These are phyloP conservation scores for Agrypnus murinus DNA, from an alignment of 2,888 invertebrate genomes.

Conservation along the genomic window DNA sequence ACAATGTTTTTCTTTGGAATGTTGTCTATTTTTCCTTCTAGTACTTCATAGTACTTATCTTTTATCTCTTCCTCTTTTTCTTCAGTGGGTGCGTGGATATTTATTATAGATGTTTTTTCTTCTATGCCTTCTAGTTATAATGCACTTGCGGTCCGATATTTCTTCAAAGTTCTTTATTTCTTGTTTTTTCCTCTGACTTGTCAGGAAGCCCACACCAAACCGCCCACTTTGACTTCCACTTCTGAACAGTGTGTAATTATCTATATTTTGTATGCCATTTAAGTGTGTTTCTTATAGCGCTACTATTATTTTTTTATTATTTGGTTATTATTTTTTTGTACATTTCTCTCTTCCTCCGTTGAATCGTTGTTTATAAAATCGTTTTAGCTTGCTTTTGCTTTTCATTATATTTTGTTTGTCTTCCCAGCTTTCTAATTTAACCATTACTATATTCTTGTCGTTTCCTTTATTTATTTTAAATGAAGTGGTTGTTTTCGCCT, in stretches of 20 bases:
- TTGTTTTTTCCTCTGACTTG: not conserved
- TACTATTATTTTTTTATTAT: not conserved
- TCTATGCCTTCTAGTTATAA: not conserved
- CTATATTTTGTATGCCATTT: constrained; percentile 1
- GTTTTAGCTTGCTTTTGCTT: not conserved
- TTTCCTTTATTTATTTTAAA: too few species aligned
- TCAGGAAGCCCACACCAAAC: not conserved
- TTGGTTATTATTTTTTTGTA: not conserved
- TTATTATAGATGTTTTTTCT: not conserved
- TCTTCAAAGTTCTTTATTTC: not conserved
- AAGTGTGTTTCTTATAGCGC: not conserved
- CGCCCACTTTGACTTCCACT: not conserved
- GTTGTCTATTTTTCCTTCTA: not conserved
- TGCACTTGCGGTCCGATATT: not conserved
- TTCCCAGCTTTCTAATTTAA: not conserved
- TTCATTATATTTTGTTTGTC: not conserved
- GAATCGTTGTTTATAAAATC: not conserved
- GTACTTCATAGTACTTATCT: not conserved
- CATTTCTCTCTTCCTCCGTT: not conserved
- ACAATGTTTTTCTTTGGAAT: not conserved
- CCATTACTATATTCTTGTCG: too few species aligned
- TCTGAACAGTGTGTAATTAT: not conserved
- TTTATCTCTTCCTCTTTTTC: too few species aligned
- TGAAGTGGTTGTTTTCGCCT: too few species aligned
- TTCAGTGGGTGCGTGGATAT: constrained; percentile 5